Base-by-base conservation (phyloP, 2,888 invertebrate genomes). In the Celastrina argiolus region DNA sequence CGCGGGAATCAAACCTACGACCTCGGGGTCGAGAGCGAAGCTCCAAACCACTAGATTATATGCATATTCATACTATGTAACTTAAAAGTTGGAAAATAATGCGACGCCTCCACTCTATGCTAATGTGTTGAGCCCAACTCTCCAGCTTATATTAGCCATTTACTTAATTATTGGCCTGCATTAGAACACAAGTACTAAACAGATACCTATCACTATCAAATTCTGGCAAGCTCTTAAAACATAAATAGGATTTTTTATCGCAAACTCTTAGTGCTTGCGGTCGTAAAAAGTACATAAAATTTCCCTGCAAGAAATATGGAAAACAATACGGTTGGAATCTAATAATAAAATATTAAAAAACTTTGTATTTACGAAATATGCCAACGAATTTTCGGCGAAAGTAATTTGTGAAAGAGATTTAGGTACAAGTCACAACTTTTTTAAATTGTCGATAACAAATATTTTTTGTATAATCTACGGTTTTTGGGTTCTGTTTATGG, bases 371-470 rank as follows among this genome's bases (percentile, higher is more conserved):
- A 58, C 31, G 31, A 58, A 58, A 58, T 31, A 58, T 31, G 58
- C 58, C 6, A 31, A 31, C 58, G 31, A 58, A 58, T 68, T 68
- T 61, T 36, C 45, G n/a, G 16, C 7, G 7, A 58, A 31, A 58
- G 58, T 31, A 58, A 58, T 58, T 58, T 58, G n/a, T 31, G 31
- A 58, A n/a, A n/a, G 22, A 10, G 51, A 51, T 51, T 51, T 26
- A 22, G 51, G 51, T 34, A 28, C 42, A 63, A 67, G 64, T 69
- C 63, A 63, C 67, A 70, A 69, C 65, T 67, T 70, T 68, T 45
- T 70, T 69, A 67, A 69, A 70, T 70, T 70, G 65, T 67, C 16
- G 16, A 10, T 58, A 58, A 16, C 58, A 31, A 58, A 22, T 56
- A 22, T n/a, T 28, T 22, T 22, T 28, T 26, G 16, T 1, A 45